phyloP scores from a whole-genome alignment of 2,888 invertebrate species.

The Theretra japonica region DNA sequence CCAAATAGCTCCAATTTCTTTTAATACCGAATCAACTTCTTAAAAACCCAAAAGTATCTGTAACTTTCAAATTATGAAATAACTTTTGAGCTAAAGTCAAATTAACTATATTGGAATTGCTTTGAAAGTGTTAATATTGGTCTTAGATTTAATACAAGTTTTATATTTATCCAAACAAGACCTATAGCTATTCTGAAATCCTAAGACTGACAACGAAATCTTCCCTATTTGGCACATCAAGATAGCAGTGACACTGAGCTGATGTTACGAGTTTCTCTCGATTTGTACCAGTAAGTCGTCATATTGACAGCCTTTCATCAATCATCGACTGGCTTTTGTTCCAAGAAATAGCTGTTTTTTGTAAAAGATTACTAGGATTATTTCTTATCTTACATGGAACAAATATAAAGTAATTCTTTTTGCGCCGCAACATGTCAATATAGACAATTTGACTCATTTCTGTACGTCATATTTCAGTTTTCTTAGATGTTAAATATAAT shows the following conservation, averaged over 20 bases:
- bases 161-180: not conserved
- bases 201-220: constrained; percentile 3
- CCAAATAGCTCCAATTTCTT: too few species aligned
- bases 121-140: not conserved
- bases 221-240: constrained; percentile 19
- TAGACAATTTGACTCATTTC: too few species aligned
- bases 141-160: not conserved
- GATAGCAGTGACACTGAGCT: constrained; percentile 14
- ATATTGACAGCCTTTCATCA: constrained; percentile 15
- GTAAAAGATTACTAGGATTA: not conserved
- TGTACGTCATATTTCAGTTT: too few species aligned
- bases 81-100: too few species aligned
- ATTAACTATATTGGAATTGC: not conserved
- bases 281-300: constrained; percentile 11
- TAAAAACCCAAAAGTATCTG: too few species aligned
- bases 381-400: too few species aligned
- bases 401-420: too few species aligned
- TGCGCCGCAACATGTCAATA: too few species aligned
- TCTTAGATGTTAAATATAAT: too few species aligned
- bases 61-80: too few species aligned
- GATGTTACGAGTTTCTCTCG: not conserved
- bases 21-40: too few species aligned
- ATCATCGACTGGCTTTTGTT: constrained; percentile 13
- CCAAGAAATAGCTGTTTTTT: not conserved
- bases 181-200: not conserved